Conservation (phyloP, 1,140 invertebrate genomes). For the Drosophila watanabei region DNA sequence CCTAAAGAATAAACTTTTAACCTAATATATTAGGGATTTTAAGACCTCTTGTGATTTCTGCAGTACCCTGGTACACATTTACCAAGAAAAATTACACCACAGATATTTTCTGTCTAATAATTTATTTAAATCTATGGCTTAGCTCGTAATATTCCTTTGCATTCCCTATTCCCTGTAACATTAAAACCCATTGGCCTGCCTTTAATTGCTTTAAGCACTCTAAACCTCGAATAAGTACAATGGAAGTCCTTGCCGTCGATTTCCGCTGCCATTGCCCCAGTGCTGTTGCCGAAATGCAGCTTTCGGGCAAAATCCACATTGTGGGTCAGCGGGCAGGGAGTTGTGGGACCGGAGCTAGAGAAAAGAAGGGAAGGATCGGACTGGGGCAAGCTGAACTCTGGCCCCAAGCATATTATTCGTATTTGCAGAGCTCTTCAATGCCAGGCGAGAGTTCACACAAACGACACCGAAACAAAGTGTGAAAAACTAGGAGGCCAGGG, state of each 20-base stretch:
- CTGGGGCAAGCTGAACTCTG: slow-evolving; percentile 10
- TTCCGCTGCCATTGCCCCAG: slow-evolving; percentile 26
- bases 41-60: neutral
- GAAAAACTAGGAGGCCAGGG: slow-evolving; percentile 1
- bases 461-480: slow-evolving; percentile 52
- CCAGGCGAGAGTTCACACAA: slow-evolving; percentile 48
- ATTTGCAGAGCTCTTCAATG: slow-evolving; percentile 75
- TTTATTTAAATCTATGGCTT: neutral
- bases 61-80: too few relatives aligned
- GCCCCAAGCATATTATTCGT: slow-evolving; percentile 51
- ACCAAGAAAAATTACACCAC: neutral
- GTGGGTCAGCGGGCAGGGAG: slow-evolving; percentile 34
- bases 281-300: slow-evolving; percentile 37
- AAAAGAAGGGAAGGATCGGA: neutral
- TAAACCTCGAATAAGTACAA: slow-evolving; percentile 27
- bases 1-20: too few relatives aligned
- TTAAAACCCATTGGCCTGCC: neutral
- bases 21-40: neutral
- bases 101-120: neutral
- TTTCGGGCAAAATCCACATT: slow-evolving; percentile 24
- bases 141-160: neutral
- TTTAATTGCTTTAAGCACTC: slow-evolving; percentile 45
- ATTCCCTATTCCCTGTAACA: neutral
- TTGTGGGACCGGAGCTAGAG: neutral
- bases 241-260: slow-evolving; percentile 27